A percentile compares a stretch with the other conserved stretches of the same genome.
phyloP scores from a whole-genome alignment of 2,797 vertebrate species.

The Cossypha caffra region DNA sequence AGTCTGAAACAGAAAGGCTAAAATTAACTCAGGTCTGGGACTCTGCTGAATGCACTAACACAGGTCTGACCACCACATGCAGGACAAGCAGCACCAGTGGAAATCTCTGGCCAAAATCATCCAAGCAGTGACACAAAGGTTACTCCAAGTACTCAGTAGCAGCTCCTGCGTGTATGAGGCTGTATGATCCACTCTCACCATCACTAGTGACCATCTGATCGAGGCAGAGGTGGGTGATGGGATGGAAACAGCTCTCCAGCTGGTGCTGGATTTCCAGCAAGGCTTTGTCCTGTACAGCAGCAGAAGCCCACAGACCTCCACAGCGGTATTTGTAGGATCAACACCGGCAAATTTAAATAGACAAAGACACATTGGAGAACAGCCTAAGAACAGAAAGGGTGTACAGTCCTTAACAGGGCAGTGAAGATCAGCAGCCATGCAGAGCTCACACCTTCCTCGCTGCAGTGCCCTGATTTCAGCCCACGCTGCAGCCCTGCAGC shows the following conservation, averaged over 20 bases:
- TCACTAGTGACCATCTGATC: background rate
- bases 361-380: background rate
- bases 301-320: background rate
- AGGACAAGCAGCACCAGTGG: fast-evolving
- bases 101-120: background rate
- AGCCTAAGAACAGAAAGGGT: background rate
- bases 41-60: background rate
- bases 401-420: background rate
- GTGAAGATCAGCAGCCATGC: fast-evolving
- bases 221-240: background rate
- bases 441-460: background rate
- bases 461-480: constrained; percentile 8
- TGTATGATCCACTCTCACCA: background rate
- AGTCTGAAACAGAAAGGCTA: background rate
- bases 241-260: background rate
- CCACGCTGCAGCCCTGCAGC: fast-evolving
- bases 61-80: background rate
- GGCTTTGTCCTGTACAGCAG: background rate
- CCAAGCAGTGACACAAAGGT: background rate
- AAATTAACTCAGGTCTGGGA: background rate
- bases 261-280: background rate
- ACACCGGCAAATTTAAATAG: background rate
- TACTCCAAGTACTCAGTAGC: background rate
- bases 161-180: background rate
- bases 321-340: background rate